A percentile compares a stretch with the other conserved stretches of the same genome.
Evolutionary conservation across 92 coral and sea anemone species (phyloP).

Genomic region (Phenganax marumi): DNA sequence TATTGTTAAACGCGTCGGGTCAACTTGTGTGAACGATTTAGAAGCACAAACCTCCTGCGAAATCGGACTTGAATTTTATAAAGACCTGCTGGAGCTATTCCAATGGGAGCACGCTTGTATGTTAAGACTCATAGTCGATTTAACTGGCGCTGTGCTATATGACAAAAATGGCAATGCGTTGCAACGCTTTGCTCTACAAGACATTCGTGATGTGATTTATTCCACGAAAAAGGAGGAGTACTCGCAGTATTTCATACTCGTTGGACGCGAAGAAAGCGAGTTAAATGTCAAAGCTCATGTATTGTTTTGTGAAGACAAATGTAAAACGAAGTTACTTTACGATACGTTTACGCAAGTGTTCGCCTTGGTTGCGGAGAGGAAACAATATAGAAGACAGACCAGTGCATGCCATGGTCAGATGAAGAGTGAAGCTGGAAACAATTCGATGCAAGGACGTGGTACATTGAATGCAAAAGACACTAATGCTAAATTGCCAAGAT

Average conservation of each 20-base stretch:
- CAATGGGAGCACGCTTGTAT: not conserved
- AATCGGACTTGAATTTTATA: not conserved
- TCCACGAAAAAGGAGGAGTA: slow-evolving; percentile 19
- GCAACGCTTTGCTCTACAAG: not conserved
- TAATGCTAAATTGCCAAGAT: not conserved
- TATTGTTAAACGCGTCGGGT: slow-evolving; percentile 17
- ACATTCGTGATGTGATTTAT: slow-evolving; percentile 27
- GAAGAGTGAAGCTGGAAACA: not conserved
- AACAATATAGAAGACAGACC: not conserved
- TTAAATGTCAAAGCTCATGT: slow-evolving; percentile 23
- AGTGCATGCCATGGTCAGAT: not conserved
- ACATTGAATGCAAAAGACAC: not conserved
- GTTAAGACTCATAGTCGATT: slow-evolving; percentile 6
- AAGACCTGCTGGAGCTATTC: slow-evolving; percentile 1
- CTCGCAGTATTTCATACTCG: slow-evolving; percentile 9
- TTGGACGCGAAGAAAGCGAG: slow-evolving; percentile 24
- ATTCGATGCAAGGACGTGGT: not conserved
- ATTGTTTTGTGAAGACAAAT: slow-evolving; percentile 19
- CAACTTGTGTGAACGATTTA: not conserved
- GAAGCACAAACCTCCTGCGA: not conserved
- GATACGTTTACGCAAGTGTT: slow-evolving; percentile 21
- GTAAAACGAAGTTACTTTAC: slow-evolving; percentile 6
- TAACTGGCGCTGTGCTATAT: slow-evolving; percentile 33
- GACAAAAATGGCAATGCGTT: slow-evolving; percentile 3
- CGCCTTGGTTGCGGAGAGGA: slow-evolving; percentile 9